Base-by-base conservation (phyloP, 1,140 invertebrate species). In the Zaprionus tsacasi region DNA sequence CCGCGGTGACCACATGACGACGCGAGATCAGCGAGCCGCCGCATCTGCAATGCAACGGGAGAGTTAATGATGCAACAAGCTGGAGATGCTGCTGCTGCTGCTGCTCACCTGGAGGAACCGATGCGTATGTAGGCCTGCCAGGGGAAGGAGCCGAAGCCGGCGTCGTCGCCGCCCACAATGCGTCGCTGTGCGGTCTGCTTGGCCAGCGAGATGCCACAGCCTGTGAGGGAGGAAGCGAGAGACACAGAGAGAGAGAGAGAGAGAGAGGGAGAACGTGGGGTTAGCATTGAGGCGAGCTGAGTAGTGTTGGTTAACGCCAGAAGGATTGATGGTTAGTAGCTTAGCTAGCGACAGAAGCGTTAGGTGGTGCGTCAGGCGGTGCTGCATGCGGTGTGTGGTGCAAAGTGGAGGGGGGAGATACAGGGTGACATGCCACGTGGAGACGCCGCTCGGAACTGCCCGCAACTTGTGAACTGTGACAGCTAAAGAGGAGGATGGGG, bases 101-200 rank as follows among this genome's bases (percentile, higher is more conserved):
- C 0, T 38, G 61, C 77, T 86, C 68, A 95, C 95, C 95, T 95
- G 76, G 95, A 94, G 67, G 97, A 96, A 89, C 97, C 96, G 64
- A 98, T 98, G 86, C 97, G 94, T 77, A 99, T 98, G 93, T 98
- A 98, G 1, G 98, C 98, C 95, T 98, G 97, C 98, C 98, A 99
- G 33, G 98, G 98, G 93, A 98, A 99, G 64, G 96, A 97, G 50
- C 97, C 98, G 92, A 98, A 98, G 38, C 97, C 97, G 0, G 97
- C 97, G 91, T 98, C 97, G 83, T 98, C 97, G 1, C 98, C 98
- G 6, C 98, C 98, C 48, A 99, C 98, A 72, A 99, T 98, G 81
- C 98, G 93, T 30, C 97, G 94, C 85, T 98, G 97, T 2, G 97
- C 97, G 70, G 96, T 96, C 91, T 96, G 96, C 87, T 97, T 97